phyloP scores from a whole-genome alignment of 2,888 invertebrate species.

The Caenorhabditis afra region DNA sequence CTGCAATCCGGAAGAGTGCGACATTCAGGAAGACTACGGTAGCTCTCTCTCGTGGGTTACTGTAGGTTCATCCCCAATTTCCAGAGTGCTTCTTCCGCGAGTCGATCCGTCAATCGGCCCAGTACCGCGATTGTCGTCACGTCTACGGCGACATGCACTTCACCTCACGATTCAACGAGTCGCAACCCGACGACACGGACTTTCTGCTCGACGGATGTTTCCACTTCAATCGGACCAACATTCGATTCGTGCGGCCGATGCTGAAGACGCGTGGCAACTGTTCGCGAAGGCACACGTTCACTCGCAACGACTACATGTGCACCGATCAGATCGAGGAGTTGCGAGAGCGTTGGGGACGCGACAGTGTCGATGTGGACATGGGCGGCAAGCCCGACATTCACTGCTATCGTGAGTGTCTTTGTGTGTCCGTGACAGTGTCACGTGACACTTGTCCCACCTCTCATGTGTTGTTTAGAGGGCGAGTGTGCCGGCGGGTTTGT shows the following conservation, averaged over 20 bases:
- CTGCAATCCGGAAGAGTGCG: conserved; percentile 26
- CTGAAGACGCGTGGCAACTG: conserved; percentile 18
- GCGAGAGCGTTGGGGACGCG: conserved; percentile 6
- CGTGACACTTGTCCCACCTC: neutral
- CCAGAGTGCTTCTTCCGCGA: conserved; percentile 33
- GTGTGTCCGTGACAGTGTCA: no score
- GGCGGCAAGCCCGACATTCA: neutral
- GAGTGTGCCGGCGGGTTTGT: conserved; percentile 43
- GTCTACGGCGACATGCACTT: conserved; percentile 45
- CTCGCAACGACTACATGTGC: conserved; percentile 39
- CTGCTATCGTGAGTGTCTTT: conserved; percentile 21
- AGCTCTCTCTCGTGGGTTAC: no score
- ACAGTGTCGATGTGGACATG: neutral
- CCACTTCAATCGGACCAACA: conserved; percentile 32
- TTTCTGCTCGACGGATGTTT: conserved; percentile 38
- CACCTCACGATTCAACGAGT: neutral
- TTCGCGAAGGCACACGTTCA: conserved; percentile 14
- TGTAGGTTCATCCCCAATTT: neutral
- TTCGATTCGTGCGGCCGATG: conserved; percentile 8
- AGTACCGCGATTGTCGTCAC: conserved; percentile 12
- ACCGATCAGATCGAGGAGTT: conserved; percentile 36
- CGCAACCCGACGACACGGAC: conserved; percentile 6
- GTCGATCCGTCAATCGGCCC: neutral
- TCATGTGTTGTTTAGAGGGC: conserved; percentile 25
- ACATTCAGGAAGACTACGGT: conserved; percentile 26